Conservation (phyloP, 2,113 vertebrate species). For the Acinonyx jubatus region DNA sequence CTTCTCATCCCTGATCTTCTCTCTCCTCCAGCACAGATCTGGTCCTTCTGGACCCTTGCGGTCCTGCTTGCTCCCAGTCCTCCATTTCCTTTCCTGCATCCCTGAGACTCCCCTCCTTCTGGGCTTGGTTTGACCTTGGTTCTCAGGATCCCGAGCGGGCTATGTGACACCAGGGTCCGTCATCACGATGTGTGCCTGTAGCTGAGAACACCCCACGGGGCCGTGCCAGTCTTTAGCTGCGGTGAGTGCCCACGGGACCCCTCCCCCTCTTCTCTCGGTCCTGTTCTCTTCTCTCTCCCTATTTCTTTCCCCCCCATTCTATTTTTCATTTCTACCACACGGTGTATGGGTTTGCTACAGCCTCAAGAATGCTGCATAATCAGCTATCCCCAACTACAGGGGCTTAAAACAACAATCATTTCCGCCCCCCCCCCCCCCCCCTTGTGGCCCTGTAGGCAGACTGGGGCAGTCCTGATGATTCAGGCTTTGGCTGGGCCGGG, state of each 20-base stretch:
- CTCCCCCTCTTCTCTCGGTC: neutral
- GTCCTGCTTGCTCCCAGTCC: neutral
- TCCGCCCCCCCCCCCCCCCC: too few relatives aligned
- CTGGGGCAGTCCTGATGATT: neutral
- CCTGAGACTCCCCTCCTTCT: neutral
- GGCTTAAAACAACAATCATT: neutral
- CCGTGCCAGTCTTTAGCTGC: neutral
- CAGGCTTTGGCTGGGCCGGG: neutral
- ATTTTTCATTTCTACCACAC: neutral
- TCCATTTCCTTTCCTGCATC: neutral
- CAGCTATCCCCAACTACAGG: neutral
- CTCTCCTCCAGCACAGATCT: neutral
- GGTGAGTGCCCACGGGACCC: neutral
- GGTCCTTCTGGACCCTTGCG: neutral
- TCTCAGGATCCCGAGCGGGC: neutral
- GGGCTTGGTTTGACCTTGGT: neutral
- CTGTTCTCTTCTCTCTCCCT: neutral
- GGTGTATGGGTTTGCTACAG: neutral
- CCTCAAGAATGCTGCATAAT: neutral
- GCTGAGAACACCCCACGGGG: neutral
- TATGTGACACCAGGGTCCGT: neutral
- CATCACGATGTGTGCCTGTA: neutral
- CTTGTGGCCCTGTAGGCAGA: neutral
- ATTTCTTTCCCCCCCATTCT: neutral
- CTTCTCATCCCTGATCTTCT: neutral